Base-by-base conservation (phyloP, 1,140 invertebrate genomes). In the Diorhabda sublineata region DNA sequence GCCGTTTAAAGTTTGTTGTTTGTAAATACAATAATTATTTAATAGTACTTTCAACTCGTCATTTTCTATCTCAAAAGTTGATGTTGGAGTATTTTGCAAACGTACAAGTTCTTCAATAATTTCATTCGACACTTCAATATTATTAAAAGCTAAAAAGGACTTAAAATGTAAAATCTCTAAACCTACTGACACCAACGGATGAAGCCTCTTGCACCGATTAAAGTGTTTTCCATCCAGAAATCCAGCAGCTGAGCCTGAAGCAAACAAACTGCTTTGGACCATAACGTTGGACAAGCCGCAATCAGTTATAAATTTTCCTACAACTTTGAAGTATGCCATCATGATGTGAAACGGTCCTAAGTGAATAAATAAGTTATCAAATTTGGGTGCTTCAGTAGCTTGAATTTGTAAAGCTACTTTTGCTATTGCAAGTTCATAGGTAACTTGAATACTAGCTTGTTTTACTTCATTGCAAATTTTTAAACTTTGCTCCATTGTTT, bases 251-350 rank as follows among this genome's bases (percentile, higher is more conserved):
- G 79, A 81, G 2, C 79, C 79, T 61, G 6, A 45, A 43, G 76
- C 78, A n/a, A 80, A 42, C 26, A 82, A 62, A 61, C 75, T 69
- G 66, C 74, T 76, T 56, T 82, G 74, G 41, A 77, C 73, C 66
- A 82, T 74, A 4, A 82, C 71, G 41, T 76, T 58, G 8, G 79
- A 61, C 70, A 80, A 71, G 11, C 80, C 81, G 68, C 76, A 81
- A 9, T 77, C 77, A 68, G 64, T 63, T 8, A 81, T 77, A 68
- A 71, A 67, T 45, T 80, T 73, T 59, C 69, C 71, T 9, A 80
- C 68, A 6, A 78, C 70, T 9, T 74, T 58, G 26, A 26, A 26
- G 26, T 26, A 26, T 26, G 26, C 1, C 26, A 26, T 26, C 26
- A 26, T 26, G 26, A 26, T 26, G 26, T 26, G 26, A 1, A 26